Evolutionary conservation across 37 sponge, comb jelly and placozoan genomes (phyloP).

Genomic region (Crambe crambe): DNA sequence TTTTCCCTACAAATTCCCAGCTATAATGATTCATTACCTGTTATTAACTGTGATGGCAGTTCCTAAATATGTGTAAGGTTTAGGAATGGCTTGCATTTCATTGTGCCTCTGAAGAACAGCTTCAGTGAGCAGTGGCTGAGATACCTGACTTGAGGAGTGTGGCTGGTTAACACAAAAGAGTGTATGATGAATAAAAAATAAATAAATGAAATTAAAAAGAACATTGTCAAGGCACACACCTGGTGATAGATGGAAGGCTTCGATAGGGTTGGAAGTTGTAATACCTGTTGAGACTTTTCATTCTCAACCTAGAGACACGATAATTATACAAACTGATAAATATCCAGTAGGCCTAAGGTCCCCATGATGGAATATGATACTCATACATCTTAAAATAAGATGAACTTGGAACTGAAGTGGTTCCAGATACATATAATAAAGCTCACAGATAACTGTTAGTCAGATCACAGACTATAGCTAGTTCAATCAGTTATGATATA

Average conservation of each 20-base stretch:
- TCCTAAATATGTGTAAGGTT: slow-evolving; percentile 14
- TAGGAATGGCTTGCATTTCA: slow-evolving; percentile 34
- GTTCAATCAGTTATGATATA: too few relatives aligned
- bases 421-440: too few relatives aligned
- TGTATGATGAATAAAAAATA: not conserved
- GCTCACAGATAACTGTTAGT: too few relatives aligned
- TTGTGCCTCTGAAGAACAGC: slow-evolving; percentile 54
- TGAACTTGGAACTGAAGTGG: too few relatives aligned
- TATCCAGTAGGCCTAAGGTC: too few relatives aligned
- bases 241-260: slow-evolving; percentile 72
- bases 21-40: slow-evolving; percentile 1
- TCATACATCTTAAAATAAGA: too few relatives aligned
- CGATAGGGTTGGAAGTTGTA: slow-evolving; percentile 42
- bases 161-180: slow-evolving; percentile 9
- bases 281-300: slow-evolving; percentile 1
- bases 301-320: slow-evolving; percentile 1
- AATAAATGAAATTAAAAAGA: too few relatives aligned
- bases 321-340: too few relatives aligned
- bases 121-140: slow-evolving; percentile 57
- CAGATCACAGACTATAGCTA: too few relatives aligned
- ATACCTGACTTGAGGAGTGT: slow-evolving; percentile 14
- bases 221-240: too few relatives aligned
- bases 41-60: slow-evolving; percentile 28
- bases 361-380: too few relatives aligned
- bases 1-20: too few relatives aligned